Base-by-base conservation (phyloP, 2,888 invertebrate species). In the Luperina testacea region DNA sequence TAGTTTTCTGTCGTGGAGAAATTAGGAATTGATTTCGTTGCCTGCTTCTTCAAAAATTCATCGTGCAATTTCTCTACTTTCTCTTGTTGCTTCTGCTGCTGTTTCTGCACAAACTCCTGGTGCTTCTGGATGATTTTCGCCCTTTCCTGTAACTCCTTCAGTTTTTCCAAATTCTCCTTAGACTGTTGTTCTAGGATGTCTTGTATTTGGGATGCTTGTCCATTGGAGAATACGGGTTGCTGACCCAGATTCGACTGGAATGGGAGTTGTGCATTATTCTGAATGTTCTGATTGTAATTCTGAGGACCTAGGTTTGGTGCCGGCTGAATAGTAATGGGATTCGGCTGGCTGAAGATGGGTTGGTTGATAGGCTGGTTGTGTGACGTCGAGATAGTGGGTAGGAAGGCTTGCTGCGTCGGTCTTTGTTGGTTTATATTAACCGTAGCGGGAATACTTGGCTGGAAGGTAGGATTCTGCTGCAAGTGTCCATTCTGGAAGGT, bases 31-130 rank as follows among this genome's bases (percentile, higher is more conserved):
- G 97, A 96, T 88, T 97, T 97, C 48, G 97, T 97, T 9, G 98
- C 97, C 91, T 98, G 98, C 85, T 97, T 97, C 85, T 97, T 97
- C 0, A 98, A 89, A 90, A 98, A 98, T 79, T 98, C 98, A 86
- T 98, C 97, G 86, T 98, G 98, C 51, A 98, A 96, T 88, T 97
- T 97, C 84, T 98, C 97, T 0, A 98, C 97, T 91, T 98, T 98
- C 90, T 98, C 98, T 90, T 98, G 97, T 67, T 98, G 98, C 88
- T 98, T 98, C 87, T 98, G 97, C 88, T 98, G 98, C 90, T 98
- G 98, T 90, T 98, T 98, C 89, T 98, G 98, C 8, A 98, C 97
- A 87, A 98, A 98, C 86, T 98, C 97, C 89, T 98, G 98, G 86
- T 98, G 98, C 90, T 98, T 98, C 87, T 98, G 98, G 81, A 98